A percentile compares a stretch with the other conserved stretches of the same genome.
phyloP scores from a whole-genome alignment of 92 coral and sea anemone species.

The Ricordea florida region DNA sequence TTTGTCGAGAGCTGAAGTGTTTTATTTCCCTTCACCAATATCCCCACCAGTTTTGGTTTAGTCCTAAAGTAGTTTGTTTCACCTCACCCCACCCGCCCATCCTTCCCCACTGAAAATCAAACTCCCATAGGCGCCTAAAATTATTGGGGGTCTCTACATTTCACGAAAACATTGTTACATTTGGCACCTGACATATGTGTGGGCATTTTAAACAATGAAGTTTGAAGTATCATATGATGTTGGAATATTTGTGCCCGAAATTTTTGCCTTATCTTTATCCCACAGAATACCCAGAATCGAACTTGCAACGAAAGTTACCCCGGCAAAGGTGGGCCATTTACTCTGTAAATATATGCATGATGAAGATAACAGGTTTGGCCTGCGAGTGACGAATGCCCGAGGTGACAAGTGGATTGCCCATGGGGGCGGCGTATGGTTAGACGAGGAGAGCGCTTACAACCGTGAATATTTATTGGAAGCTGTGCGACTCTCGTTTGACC shows the following conservation, averaged over 20 bases:
- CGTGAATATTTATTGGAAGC: constrained; percentile 30
- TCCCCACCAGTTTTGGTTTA: too few relatives aligned
- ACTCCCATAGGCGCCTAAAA: too few relatives aligned
- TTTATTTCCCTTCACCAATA: too few relatives aligned
- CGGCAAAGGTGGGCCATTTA: constrained; percentile 29
- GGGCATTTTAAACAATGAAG: too few relatives aligned
- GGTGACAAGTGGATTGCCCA: constrained; percentile 76
- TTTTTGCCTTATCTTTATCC: not conserved
- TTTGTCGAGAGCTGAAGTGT: too few relatives aligned
- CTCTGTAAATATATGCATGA: constrained; percentile 78
- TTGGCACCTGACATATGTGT: too few relatives aligned
- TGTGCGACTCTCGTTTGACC: constrained; percentile 56
- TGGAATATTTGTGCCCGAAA: not conserved
- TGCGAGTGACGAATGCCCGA: constrained; percentile 59
- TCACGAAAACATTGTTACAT: too few relatives aligned
- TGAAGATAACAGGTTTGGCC: constrained; percentile 70
- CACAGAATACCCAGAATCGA: constrained; percentile 67
- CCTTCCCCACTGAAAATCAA: too few relatives aligned
- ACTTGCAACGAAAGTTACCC: constrained; percentile 1
- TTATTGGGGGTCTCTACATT: too few relatives aligned
- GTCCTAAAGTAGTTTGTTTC: too few relatives aligned
- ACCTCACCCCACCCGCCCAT: too few relatives aligned
- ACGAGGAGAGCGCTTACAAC: constrained; percentile 18
- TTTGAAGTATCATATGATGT: not conserved
- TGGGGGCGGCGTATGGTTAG: constrained; percentile 66